Evolutionary conservation across 2,113 vertebrate genomes (phyloP).

Genomic region (Elephas maximus): DNA sequence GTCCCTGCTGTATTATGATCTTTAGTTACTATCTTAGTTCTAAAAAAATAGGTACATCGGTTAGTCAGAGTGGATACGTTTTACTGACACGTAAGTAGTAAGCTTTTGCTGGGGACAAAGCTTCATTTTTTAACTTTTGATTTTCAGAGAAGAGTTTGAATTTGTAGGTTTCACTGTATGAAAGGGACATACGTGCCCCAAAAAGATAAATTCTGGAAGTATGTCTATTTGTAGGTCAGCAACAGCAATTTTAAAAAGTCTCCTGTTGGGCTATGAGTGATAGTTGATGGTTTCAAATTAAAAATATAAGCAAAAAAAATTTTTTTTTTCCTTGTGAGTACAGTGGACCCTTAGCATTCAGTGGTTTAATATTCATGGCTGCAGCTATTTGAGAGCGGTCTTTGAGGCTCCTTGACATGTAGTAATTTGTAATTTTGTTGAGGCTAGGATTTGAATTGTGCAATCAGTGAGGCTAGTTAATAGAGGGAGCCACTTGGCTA

Average conservation of each 20-base stretch:
- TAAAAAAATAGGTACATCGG: neutral
- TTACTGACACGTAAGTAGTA: neutral
- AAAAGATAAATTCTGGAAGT: constrained; percentile 9
- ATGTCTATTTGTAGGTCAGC: neutral
- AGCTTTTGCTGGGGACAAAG: constrained; percentile 13
- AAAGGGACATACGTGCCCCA: neutral
- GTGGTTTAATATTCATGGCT: neutral
- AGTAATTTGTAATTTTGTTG: neutral
- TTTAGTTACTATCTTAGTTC: neutral
- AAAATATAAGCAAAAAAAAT: neutral
- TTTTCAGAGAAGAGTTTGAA: neutral
- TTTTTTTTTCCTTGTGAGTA: neutral
- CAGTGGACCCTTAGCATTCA: neutral
- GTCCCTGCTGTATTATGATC: neutral
- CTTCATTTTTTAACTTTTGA: constrained; percentile 38
- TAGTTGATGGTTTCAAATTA: neutral
- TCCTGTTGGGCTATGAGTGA: neutral
- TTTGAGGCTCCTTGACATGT: neutral
- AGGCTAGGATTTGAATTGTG: neutral
- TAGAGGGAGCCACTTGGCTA: fast-evolving
- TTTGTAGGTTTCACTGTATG: neutral
- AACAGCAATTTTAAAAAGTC: neutral
- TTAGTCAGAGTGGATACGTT: neutral
- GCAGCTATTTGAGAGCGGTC: neutral
- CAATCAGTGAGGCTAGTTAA: neutral